Evolutionary conservation across 2,888 invertebrate species (phyloP), one percentile per base, ranked within the genome.

Genomic region (Papilio protenor): DNA sequence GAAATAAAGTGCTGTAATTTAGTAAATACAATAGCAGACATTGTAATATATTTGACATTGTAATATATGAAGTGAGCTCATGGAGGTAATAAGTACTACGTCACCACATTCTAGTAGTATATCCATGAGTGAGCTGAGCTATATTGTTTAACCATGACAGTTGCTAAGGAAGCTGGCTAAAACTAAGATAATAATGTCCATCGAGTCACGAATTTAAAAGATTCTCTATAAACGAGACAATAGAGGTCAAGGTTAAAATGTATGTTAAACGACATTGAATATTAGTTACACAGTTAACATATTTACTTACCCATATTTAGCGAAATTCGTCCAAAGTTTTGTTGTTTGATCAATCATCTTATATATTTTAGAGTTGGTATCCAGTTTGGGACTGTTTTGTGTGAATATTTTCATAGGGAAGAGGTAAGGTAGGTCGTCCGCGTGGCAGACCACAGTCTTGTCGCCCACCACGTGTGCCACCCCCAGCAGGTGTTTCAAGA

Each of bases 291-390:
- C 1, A 23, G 2, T 40, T 49, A 21, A 21, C 6, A 2, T 12
- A 27, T 21, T 70, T 52, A n/a, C 87, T 85, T 79, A 90, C 89
- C 90, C 90, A 64, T 81, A 85, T 84, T 88, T 89, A 59, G 89
- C 89, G 49, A 90, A 88, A 78, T 90, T 87, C 0, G 88, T 87
- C 87, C 87, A 88, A 23, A 90, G 82, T 40, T 79, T 85, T 1
- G 87, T 86, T 5, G 87, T 81, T 75, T 79, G 85, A 10, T 87
- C 81, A 27, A 89, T 85, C 75, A 87, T 79, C 77, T 81, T 74
- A 47, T 83, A 87, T 0, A 81, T 80, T 21, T 77, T 72, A 0
- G 86, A 82, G 6, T 82, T 73, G 4, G 79, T 72, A 23, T 84
- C 78, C 3, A 88, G 81, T 49, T 21, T 71, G n/a, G 16, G 70